These are phyloP conservation scores for Natrix natrix DNA, from an alignment of 2,797 vertebrate species.

Conservation along the genomic window DNA sequence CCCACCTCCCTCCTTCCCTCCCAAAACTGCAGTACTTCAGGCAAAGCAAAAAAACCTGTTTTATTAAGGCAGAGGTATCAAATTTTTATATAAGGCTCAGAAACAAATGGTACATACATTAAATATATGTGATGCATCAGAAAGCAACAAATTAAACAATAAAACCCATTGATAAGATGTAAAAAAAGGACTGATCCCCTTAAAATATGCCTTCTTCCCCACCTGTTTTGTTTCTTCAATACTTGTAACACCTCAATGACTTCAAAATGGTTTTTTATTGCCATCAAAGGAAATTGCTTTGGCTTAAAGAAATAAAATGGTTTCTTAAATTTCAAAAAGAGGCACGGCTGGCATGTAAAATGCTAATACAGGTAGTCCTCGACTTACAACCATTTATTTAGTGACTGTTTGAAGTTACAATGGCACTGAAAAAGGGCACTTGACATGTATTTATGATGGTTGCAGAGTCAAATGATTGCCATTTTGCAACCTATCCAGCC, in stretches of 20 bases:
- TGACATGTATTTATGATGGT: neutral
- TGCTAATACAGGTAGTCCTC: neutral
- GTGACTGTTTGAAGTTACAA: neutral
- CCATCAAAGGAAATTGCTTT: neutral
- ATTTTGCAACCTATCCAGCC: neutral
- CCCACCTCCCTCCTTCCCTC: fast-evolving
- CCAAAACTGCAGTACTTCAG: neutral
- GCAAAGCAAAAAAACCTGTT: neutral
- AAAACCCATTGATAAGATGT: neutral
- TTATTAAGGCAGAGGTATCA: neutral
- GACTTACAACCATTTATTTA: neutral
- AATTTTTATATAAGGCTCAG: neutral
- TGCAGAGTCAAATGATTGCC: neutral
- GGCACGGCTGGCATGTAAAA: neutral
- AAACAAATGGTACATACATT: neutral
- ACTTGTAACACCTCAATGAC: neutral
- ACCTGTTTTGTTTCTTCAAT: neutral
- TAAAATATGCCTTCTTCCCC: neutral
- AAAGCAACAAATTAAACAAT: neutral
- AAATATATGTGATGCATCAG: neutral
- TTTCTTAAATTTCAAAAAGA: neutral
- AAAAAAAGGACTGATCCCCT: neutral
- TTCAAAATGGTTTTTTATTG: neutral
- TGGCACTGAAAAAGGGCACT: neutral
- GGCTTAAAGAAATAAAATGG: neutral